A percentile compares a stretch with the other conserved stretches of the same genome.
Conservation (phyloP, 1,140 invertebrate species). For the Aphidius gifuensis region DNA sequence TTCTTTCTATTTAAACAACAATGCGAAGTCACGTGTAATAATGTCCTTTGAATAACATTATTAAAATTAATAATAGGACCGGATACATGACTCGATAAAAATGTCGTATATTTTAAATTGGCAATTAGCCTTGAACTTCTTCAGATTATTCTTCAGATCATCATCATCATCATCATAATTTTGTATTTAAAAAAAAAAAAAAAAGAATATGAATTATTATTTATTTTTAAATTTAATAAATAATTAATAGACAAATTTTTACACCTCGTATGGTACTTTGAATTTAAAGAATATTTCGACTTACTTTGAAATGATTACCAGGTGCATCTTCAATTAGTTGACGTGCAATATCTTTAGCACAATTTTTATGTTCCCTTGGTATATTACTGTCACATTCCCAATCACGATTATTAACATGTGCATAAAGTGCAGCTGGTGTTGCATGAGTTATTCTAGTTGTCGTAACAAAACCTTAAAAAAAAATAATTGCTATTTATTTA, state of each 20-base stretch:
- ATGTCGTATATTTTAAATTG: constrained; percentile 21
- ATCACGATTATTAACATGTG: constrained; percentile 64
- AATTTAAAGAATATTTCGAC: background rate
- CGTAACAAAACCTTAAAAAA: constrained; percentile 62
- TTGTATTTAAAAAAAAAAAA: background rate
- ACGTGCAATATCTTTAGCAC: constrained; percentile 60
- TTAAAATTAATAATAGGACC: constrained; percentile 27
- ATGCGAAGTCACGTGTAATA: no score
- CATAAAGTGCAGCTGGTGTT: constrained; percentile 72
- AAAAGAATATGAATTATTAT: background rate
- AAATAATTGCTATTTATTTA: background rate
- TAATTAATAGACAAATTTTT: background rate
- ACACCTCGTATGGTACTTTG: background rate
- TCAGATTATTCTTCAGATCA: background rate
- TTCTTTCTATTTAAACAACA: no score
- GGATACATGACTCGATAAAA: constrained; percentile 27
- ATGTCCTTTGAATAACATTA: constrained; percentile 14
- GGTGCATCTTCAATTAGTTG: constrained; percentile 62
- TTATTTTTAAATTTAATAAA: background rate
- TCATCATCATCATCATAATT: no score
- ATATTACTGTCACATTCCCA: constrained; percentile 66
- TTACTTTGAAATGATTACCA: constrained; percentile 63
- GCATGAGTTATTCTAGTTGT: constrained; percentile 78
- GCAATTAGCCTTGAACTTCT: constrained; percentile 30
- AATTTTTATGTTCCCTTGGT: constrained; percentile 43